A percentile compares a stretch with the other conserved stretches of the same genome.
These are phyloP conservation scores for Lasioglossum calceatum DNA, from an alignment of 2,888 invertebrate genomes.

Conservation along the genomic window DNA sequence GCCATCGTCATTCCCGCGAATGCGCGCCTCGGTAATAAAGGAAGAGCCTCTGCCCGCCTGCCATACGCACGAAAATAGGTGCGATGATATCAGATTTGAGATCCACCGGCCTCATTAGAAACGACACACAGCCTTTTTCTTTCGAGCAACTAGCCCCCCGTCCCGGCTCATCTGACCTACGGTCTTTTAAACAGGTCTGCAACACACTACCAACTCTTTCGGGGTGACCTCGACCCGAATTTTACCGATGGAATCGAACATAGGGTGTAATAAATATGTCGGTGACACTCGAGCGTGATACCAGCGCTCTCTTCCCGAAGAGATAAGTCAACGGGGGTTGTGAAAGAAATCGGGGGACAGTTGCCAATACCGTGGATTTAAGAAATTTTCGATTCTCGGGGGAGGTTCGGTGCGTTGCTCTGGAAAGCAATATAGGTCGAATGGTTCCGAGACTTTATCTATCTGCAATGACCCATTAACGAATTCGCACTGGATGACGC, in stretches of 20 bases:
- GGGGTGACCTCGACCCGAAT: constrained; percentile 1
- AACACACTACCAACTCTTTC: not conserved
- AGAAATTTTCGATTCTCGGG: not conserved
- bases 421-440: not conserved
- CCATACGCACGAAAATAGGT: constrained; percentile 53
- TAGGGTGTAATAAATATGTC: not conserved
- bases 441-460: not conserved
- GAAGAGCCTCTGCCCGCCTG: not conserved
- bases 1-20: not conserved
- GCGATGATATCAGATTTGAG: constrained; percentile 55
- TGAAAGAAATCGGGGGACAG: not conserved
- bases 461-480: no score
- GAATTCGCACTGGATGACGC: no score
- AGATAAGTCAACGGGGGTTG: not conserved
- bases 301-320: not conserved
- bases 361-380: not conserved
- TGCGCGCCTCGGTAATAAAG: constrained; percentile 14
- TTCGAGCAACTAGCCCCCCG: not conserved
- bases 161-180: not conserved
- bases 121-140: not conserved
- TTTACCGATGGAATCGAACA: not conserved
- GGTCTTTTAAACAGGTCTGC: not conserved
- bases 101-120: constrained; percentile 49
- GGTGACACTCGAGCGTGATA: not conserved
- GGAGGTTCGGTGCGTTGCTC: not conserved